Evolutionary conservation across 1,140 invertebrate genomes (phyloP), one percentile per base, ranked within the genome.

Genomic region (Megalopta genalis): DNA sequence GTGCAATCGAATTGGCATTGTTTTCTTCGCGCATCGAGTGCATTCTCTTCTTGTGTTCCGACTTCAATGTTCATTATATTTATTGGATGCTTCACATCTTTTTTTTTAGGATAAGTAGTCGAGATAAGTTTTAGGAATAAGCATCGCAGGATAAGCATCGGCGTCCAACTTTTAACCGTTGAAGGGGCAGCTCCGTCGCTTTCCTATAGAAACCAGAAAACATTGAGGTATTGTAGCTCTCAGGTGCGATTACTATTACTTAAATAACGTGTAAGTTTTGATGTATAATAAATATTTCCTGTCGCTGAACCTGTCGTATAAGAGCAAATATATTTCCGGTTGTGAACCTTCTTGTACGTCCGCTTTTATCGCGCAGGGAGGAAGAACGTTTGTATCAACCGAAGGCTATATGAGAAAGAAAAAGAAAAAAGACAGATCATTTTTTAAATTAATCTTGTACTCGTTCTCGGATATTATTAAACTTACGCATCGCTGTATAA

Each of bases 221-320:
- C 27, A 14, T 77, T 76, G 39, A 60, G 64, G 75, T 88, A 83
- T 89, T 88, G 77, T 83, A 86, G 89, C 90, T 91, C 90, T 92
- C 89, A 89, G 89, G 90, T 90, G 89, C 88, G 87, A 81, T 77
- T 85, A 91, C 88, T 90, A 88, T 91, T 90, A 90, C 85, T 84
- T 83, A 86, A 70, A 84, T 87, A 90, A 89, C 82, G 73, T 89
- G 88, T 92, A 91, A 91, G 91, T 86, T 91, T 90, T 90, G 85
- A 87, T 91, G 90, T 91, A 91, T 90, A 91, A 91, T 91, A 92
- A 92, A 92, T 85, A 88, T 91, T 91, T 89, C 88, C 90, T 91
- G 87, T 90, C 91, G 88, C 91, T 88, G 79, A 81, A 32, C 32
- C 32, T n/a, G n/a, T 32, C 32, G 4, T 32, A 32, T 32, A 32